Percentiles rank a stretch among this genome's conserved stretches.
Evolutionary conservation across 2,113 vertebrate genomes (phyloP).

Genomic region (Burhinus oedicnemus): DNA sequence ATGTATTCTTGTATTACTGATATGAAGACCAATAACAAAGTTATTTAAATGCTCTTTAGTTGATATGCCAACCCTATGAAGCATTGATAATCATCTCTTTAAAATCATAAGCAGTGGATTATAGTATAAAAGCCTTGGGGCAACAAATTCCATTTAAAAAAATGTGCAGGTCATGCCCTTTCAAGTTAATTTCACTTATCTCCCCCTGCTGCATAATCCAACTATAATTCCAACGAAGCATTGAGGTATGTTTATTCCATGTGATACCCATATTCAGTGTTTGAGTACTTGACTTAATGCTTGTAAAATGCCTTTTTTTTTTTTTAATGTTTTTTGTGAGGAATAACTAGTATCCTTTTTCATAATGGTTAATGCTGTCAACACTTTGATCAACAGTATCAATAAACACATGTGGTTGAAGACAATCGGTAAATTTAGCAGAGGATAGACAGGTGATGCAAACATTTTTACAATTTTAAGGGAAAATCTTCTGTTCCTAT

Average conservation of each 20-base stretch:
- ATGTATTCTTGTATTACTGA: background rate
- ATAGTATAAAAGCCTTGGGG: conserved; percentile 19
- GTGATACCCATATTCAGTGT: background rate
- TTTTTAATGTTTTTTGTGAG: background rate
- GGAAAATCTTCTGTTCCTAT: background rate
- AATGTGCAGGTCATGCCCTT: conserved; percentile 31
- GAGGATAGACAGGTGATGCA: background rate
- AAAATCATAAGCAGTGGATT: conserved; percentile 37
- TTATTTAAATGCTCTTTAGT: background rate
- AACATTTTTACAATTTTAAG: background rate
- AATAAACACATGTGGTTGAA: background rate
- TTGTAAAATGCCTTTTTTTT: background rate
- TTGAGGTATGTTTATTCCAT: background rate
- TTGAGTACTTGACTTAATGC: background rate
- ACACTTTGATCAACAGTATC: background rate
- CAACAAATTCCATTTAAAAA: conserved; percentile 27
- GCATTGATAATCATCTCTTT: background rate
- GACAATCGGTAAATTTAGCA: background rate
- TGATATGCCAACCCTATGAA: background rate
- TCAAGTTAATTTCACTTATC: conserved; percentile 37
- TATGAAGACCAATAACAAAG: background rate
- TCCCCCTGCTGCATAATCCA: background rate
- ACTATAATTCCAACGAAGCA: background rate
- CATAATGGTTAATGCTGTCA: background rate
- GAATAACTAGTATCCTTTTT: background rate